phyloP scores from a whole-genome alignment of 2,113 vertebrate species.

The Pleuronectes platessa region DNA sequence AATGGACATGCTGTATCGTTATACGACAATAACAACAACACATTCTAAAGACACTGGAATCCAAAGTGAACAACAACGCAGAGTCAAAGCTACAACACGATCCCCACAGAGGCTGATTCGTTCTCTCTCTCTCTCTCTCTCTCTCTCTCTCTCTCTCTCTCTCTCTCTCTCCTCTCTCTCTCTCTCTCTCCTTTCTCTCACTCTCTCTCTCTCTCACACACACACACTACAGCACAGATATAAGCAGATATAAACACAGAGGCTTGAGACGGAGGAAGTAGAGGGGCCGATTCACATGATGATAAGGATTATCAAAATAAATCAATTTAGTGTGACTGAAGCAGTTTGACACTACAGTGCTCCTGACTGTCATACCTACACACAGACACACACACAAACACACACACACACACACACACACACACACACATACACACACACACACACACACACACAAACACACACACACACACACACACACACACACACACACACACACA shows the following conservation, averaged over 20 bases:
- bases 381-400: not conserved
- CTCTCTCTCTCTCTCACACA: not conserved
- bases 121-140: too few relatives aligned
- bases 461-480: not conserved
- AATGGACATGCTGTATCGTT: not conserved
- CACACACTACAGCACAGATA: conserved; percentile 1
- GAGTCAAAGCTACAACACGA: not conserved
- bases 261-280: too few relatives aligned
- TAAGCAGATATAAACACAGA: not conserved
- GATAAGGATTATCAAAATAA: conserved; percentile 16
- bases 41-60: too few relatives aligned
- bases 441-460: not conserved
- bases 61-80: not conserved
- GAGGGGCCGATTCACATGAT: conserved; percentile 13
- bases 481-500: not conserved
- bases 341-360: not conserved
- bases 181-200: not conserved
- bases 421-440: not conserved
- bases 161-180: too few relatives aligned
- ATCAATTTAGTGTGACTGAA: conserved; percentile 23
- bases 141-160: too few relatives aligned
- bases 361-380: not conserved
- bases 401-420: not conserved
- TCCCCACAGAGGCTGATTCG: too few relatives aligned
- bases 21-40: not conserved